A percentile compares a stretch with the other conserved stretches of the same genome.
Evolutionary conservation across 2,797 vertebrate genomes (phyloP).

Genomic region (Myotis vivesi): DNA sequence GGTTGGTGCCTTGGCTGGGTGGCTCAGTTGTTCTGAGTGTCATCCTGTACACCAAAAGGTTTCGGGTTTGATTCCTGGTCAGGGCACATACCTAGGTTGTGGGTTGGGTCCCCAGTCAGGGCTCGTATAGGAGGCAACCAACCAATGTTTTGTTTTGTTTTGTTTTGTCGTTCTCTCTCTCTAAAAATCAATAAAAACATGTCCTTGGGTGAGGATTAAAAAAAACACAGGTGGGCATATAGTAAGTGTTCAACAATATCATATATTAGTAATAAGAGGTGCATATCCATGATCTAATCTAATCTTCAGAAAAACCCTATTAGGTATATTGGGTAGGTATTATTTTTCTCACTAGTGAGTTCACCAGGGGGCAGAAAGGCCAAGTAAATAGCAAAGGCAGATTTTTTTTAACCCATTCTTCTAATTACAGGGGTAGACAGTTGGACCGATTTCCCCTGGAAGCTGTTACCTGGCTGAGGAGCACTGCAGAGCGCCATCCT

Average conservation of each 20-base stretch:
- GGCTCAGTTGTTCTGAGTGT: background rate
- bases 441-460: background rate
- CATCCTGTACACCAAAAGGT: background rate
- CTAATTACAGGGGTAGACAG: background rate
- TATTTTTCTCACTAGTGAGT: background rate
- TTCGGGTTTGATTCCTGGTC: background rate
- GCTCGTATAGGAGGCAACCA: background rate
- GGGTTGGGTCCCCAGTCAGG: background rate
- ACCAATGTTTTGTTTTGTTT: background rate
- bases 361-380: background rate
- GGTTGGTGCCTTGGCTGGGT: background rate
- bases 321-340: background rate
- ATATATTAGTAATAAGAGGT: background rate
- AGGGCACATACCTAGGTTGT: background rate
- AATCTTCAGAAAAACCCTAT: background rate
- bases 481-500: background rate
- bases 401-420: background rate
- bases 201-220: background rate
- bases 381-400: background rate
- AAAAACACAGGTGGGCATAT: background rate
- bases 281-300: background rate
- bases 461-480: constrained; percentile 74
- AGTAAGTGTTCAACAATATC: background rate
- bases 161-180: background rate
- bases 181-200: background rate